These are phyloP conservation scores for Polyommatus icarus DNA, from an alignment of 2,888 invertebrate species.

Conservation along the genomic window DNA sequence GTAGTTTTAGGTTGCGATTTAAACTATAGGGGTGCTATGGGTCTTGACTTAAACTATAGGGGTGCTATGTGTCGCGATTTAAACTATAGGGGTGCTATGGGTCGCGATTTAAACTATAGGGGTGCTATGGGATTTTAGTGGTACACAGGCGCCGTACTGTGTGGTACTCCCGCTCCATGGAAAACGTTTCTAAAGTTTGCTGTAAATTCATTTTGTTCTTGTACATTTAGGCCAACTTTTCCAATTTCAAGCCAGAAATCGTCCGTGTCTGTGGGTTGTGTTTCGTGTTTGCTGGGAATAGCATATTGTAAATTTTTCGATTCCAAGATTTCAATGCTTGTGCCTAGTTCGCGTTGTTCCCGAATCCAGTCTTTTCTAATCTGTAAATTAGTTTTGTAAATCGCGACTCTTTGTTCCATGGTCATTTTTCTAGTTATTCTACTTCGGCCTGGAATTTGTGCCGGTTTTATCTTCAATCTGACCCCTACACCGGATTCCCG, in stretches of 20 bases:
- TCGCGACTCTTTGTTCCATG: neutral
- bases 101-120: too few relatives aligned
- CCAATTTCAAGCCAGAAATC: constrained; percentile 22
- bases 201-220: constrained; percentile 2
- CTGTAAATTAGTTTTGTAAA: neutral
- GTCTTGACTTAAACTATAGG: too few relatives aligned
- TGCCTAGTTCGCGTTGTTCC: neutral
- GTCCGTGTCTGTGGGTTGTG: neutral
- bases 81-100: too few relatives aligned
- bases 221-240: constrained; percentile 9
- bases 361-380: neutral
- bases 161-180: neutral
- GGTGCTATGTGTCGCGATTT: too few relatives aligned
- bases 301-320: neutral
- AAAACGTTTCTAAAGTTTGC: neutral
- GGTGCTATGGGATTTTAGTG: too few relatives aligned
- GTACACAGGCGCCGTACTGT: neutral
- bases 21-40: too few relatives aligned
- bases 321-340: neutral
- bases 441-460: constrained; percentile 13
- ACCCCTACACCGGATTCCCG: neutral
- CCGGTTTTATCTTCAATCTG: constrained; percentile 6
- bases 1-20: too few relatives aligned
- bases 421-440: constrained; percentile 22
- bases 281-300: neutral